Conservation (phyloP, 2,113 vertebrate species). For the Malurus cyaneus region DNA sequence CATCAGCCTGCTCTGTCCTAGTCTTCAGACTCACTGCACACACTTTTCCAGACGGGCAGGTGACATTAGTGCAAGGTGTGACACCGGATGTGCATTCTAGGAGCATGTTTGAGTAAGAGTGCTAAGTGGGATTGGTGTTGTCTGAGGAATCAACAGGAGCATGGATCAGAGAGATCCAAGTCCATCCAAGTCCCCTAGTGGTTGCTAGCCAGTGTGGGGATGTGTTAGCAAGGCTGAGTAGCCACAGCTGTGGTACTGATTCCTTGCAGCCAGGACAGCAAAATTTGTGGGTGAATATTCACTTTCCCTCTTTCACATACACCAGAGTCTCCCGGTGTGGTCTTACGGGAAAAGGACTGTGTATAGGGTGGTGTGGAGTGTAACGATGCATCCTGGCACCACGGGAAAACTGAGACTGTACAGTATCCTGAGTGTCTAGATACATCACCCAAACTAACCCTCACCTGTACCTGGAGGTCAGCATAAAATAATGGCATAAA, state of each 20-base stretch:
- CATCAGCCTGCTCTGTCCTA: neutral
- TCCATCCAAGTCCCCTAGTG: neutral
- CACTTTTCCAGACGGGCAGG: constrained; percentile 23
- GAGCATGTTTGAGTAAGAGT: neutral
- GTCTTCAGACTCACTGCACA: neutral
- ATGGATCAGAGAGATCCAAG: neutral
- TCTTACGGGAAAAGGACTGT: fast-evolving
- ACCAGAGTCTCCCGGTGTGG: neutral
- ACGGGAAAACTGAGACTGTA: neutral
- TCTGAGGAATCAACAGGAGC: fast-evolving
- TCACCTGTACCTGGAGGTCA: neutral
- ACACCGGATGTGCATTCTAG: neutral
- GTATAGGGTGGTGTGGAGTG: fast-evolving
- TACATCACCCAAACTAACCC: neutral
- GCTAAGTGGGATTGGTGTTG: neutral
- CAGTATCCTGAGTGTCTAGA: fast-evolving
- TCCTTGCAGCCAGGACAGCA: neutral
- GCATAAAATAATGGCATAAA: fast-evolving
- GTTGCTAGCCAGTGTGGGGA: fast-evolving
- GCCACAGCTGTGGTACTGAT: neutral
- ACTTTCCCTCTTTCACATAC: neutral
- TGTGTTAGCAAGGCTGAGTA: neutral
- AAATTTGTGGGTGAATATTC: neutral
- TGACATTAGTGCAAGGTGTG: constrained; percentile 22
- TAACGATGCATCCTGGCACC: neutral